Evolutionary conservation across 1,140 invertebrate species (phyloP).

Genomic region (Drosophila ambigua): DNA sequence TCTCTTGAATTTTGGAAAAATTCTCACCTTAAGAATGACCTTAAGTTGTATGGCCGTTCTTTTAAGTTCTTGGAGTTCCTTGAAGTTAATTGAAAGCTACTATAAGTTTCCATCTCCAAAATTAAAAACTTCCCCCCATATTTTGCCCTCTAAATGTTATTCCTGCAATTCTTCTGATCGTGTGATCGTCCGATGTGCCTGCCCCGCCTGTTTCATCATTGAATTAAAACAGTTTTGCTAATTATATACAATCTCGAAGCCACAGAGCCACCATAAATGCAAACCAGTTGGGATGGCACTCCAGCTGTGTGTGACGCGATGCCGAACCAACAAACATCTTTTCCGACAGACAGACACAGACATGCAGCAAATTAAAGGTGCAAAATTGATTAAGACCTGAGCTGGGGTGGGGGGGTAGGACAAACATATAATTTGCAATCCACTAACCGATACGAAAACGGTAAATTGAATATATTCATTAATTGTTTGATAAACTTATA

Average conservation of each 20-base stretch:
- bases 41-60: too few relatives aligned
- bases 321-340: background rate
- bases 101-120: too few relatives aligned
- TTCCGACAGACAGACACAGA: constrained; percentile 9
- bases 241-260: constrained; percentile 31
- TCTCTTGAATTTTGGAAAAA: too few relatives aligned
- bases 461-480: constrained; percentile 40
- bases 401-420: too few relatives aligned
- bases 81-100: too few relatives aligned
- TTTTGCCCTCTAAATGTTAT: background rate
- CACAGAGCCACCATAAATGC: constrained; percentile 1
- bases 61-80: too few relatives aligned
- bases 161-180: constrained; percentile 4
- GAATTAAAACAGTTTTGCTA: constrained; percentile 53
- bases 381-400: constrained; percentile 60
- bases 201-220: constrained; percentile 40
- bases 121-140: too few relatives aligned
- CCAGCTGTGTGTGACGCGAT: background rate
- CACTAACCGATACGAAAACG: constrained; percentile 15
- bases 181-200: background rate
- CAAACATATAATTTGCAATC: constrained; percentile 44
- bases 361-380: constrained; percentile 59
- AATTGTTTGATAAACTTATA: constrained; percentile 41
- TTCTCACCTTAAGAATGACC: too few relatives aligned
- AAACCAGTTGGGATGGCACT: constrained; percentile 28